These are phyloP conservation scores for Saguinus midas DNA, from an alignment of 2,113 vertebrate genomes.

Conservation along the genomic window DNA sequence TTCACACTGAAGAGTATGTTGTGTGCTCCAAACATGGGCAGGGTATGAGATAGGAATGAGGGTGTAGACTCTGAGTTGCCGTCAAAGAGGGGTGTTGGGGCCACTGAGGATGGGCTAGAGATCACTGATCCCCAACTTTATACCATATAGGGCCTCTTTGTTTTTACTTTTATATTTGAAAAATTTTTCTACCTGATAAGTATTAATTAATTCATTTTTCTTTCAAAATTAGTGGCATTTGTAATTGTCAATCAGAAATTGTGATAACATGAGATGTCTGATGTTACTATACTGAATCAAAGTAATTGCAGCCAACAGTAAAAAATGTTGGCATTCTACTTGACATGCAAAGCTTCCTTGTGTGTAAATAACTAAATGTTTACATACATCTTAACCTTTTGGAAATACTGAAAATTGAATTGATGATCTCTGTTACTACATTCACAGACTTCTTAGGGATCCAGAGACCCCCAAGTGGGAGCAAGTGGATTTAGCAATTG, in stretches of 20 bases:
- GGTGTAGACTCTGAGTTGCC: not conserved
- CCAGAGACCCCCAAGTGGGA: slow-evolving; percentile 46
- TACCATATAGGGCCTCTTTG: not conserved
- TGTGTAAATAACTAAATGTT: slow-evolving; percentile 31
- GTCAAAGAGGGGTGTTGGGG: not conserved
- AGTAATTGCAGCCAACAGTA: not conserved
- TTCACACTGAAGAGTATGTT: not conserved
- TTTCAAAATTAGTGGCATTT: not conserved
- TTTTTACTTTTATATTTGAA: slow-evolving; percentile 21
- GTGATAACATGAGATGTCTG: not conserved
- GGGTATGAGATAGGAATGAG: not conserved
- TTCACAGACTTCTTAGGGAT: slow-evolving; percentile 64
- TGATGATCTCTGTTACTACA: slow-evolving; percentile 57
- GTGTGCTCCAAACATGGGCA: not conserved
- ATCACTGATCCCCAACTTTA: not conserved
- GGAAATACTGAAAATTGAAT: slow-evolving; percentile 43
- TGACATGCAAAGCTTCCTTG: not conserved
- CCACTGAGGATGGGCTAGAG: not conserved
- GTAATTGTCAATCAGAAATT: not conserved
- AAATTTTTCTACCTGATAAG: not conserved
- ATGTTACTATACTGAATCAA: not conserved
- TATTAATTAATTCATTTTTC: slow-evolving; percentile 12
- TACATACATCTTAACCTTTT: slow-evolving; percentile 55
- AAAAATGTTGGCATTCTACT: slow-evolving; percentile 11
- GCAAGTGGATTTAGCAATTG: slow-evolving; percentile 48